Percentiles rank a stretch among this genome's conserved stretches.
Conservation (phyloP, 2,797 vertebrate genomes). For the Catostomus latipinnis region DNA sequence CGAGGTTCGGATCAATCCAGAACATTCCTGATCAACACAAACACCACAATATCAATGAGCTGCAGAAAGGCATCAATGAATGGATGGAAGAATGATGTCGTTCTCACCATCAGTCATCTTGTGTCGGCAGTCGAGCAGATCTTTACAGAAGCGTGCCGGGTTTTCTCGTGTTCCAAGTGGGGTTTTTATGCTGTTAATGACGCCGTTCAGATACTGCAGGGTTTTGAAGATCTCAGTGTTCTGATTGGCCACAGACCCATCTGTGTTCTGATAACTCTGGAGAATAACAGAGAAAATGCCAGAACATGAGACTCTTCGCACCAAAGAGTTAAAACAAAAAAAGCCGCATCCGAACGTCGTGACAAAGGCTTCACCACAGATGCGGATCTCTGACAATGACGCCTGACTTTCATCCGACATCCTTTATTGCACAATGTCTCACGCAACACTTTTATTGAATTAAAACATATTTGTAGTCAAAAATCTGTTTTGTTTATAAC, state of each 20-base stretch:
- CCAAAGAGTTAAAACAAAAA: no score
- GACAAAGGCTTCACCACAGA: no score
- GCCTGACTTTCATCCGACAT: no score
- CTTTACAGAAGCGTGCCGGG: slow-evolving; percentile 93
- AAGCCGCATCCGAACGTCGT: no score
- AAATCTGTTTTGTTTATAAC: no score
- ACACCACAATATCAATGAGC: slow-evolving; percentile 19
- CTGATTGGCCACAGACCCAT: slow-evolving; percentile 82
- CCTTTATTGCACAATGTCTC: no score
- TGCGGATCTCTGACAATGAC: no score
- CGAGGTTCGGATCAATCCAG: slow-evolving; percentile 98
- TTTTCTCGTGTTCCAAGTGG: slow-evolving; percentile 92
- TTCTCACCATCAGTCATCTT: slow-evolving; percentile 88
- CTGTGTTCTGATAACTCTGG: slow-evolving; percentile 92
- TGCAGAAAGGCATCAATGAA: neutral
- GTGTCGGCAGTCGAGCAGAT: slow-evolving; percentile 89
- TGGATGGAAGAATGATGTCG: neutral
- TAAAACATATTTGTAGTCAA: no score
- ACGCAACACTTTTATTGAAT: no score
- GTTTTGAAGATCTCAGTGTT: slow-evolving; percentile 90
- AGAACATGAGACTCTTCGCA: no score
- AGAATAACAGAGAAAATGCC: slow-evolving; percentile 40
- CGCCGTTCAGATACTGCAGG: slow-evolving; percentile 87
- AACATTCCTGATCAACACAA: slow-evolving; percentile 83
- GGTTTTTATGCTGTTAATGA: slow-evolving; percentile 91